These are phyloP conservation scores for Rhynchotus rufescens DNA, from an alignment of 2,797 vertebrate genomes.

Conservation along the genomic window DNA sequence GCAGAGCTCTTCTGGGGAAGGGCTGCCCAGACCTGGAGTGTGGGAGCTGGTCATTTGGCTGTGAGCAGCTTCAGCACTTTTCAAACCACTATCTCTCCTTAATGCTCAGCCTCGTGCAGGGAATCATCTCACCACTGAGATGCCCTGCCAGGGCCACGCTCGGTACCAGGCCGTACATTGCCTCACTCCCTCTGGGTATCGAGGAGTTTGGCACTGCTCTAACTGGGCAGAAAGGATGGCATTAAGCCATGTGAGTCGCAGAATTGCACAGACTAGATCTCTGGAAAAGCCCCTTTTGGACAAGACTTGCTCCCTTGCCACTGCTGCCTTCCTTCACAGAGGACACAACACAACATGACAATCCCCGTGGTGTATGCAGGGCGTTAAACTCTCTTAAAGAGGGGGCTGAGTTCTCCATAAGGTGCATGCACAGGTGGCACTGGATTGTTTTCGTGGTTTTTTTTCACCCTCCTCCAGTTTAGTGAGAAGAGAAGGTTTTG, in stretches of 20 bases:
- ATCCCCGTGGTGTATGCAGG: not conserved
- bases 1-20: not conserved
- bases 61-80: not conserved
- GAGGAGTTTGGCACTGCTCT: slow-evolving; percentile 5
- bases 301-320: not conserved
- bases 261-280: not conserved
- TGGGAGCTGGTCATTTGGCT: not conserved
- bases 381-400: not conserved
- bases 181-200: slow-evolving; percentile 72
- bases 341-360: not conserved
- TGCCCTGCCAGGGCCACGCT: no score
- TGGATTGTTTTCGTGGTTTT: not conserved
- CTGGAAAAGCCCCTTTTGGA: not conserved
- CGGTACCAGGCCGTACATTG: no score
- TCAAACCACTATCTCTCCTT: not conserved
- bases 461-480: not conserved
- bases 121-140: not conserved
- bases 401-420: not conserved
- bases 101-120: not conserved
- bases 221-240: not conserved
- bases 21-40: not conserved
- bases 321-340: not conserved
- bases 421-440: not conserved
- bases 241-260: not conserved
- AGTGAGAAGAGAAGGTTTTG: not conserved